Evolutionary conservation across 2,113 vertebrate genomes (phyloP), one percentile per base, ranked within the genome.

Genomic region (Shinisaurus crocodilurus): DNA sequence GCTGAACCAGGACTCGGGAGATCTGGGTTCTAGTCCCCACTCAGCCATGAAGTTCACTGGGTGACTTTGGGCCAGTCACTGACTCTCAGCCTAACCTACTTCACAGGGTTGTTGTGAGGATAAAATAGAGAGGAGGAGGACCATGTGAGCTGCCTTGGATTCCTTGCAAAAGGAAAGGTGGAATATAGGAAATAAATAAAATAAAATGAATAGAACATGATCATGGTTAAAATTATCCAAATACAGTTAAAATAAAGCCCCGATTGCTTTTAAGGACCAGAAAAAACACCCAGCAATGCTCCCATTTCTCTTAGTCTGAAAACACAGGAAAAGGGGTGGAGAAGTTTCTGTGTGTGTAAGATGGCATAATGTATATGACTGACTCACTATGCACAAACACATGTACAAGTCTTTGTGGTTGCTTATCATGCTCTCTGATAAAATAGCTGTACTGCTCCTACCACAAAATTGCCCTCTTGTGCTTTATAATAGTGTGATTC

Each of bases 361-460:
- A 0, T n/a, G 20, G 40, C 12, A 32, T 67, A 77, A 67, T n/a
- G n/a, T 85, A 85, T 54, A 45, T 48, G 60, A 37, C 48, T 82
- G 85, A 90, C 67, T 87, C 76, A 81, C 40, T 72, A 72, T 90
- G 67, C 86, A 10, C 77, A 91, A 91, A 91, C 91, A 94, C 79
- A 81, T 10, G 54, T 45, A 69, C 92, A 95, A 93, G 79, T 91
- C 54, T 50, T 88, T 93, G 77, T 85, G 89, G 92, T 93, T 92
- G 84, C 88, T 93, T 92, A 88, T 92, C 85, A 94, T 91, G 91
- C 80, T 77, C 79, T 89, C 86, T 20, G 91, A 96, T 90, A 92
- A 83, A 94, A 94, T 29, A 87, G 77, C 10, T 0, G 86, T 65
- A 72, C 90, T 92, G 89, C 54, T 50, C 3, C 1, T 63, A 76